Percentiles rank a stretch among this genome's conserved stretches.
Conservation (phyloP, 2,113 vertebrate genomes). For the Tursiops truncatus region DNA sequence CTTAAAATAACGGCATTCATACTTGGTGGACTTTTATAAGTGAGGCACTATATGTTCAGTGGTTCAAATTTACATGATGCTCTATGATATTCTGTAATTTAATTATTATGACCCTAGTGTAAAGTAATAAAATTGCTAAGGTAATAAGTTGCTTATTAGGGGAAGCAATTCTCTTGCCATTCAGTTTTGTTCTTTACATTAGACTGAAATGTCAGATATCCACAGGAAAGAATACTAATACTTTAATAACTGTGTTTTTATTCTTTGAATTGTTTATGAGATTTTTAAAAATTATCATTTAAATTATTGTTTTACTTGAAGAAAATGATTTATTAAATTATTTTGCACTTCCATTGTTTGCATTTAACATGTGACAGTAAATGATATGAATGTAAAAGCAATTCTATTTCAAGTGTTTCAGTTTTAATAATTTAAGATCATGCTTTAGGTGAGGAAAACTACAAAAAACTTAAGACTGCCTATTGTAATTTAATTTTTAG, state of each 20-base stretch:
- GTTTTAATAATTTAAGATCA: neutral
- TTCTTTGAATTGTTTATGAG: neutral
- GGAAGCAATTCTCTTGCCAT: neutral
- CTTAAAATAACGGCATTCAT: neutral
- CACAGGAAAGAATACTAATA: neutral
- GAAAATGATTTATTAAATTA: neutral
- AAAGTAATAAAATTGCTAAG: neutral
- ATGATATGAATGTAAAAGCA: neutral
- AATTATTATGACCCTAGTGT: neutral
- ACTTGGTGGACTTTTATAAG: neutral
- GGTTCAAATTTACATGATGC: neutral
- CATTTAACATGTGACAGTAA: neutral
- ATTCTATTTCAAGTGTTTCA: neutral
- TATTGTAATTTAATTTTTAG: neutral
- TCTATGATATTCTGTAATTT: neutral
- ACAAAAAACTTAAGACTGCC: neutral
- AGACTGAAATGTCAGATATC: neutral
- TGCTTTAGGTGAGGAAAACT: neutral
- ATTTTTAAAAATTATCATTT: neutral
- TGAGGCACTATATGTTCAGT: neutral
- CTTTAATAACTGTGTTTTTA: constrained; percentile 2
- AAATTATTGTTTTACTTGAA: neutral
- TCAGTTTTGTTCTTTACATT: constrained; percentile 14
- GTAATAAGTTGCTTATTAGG: constrained; percentile 18
- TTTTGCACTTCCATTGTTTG: neutral